Evolutionary conservation across 2,797 vertebrate species (phyloP).

Genomic region (Mastacembelus armatus): DNA sequence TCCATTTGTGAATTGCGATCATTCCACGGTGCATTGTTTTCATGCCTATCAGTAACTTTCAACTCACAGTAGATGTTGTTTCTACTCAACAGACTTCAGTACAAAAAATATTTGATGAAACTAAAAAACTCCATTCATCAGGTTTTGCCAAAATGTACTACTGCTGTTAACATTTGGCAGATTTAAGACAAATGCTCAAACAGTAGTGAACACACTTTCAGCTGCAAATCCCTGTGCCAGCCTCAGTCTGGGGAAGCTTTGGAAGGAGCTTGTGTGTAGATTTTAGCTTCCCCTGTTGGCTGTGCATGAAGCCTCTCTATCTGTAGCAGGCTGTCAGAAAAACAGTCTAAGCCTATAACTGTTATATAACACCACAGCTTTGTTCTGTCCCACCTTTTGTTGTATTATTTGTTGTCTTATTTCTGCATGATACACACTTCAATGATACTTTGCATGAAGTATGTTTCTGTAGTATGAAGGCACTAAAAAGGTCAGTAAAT

Average conservation of each 20-base stretch:
- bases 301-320: slow-evolving; percentile 12
- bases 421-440: not conserved
- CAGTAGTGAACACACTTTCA: slow-evolving; percentile 17
- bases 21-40: too few relatives aligned
- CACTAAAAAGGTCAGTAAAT: not conserved
- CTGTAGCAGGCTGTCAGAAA: too few relatives aligned
- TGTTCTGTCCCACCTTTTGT: slow-evolving; percentile 2
- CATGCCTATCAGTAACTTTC: too few relatives aligned
- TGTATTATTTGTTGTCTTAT: slow-evolving; percentile 1
- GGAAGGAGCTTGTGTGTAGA: slow-evolving; percentile 24
- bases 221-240: slow-evolving; percentile 22
- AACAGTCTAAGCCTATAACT: slow-evolving; percentile 1
- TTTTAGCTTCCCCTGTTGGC: slow-evolving; percentile 10
- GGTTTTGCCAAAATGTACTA: slow-evolving; percentile 5
- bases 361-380: slow-evolving; percentile 26
- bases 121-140: not conserved
- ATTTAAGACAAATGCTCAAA: slow-evolving; percentile 38
- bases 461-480: not conserved
- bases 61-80: too few relatives aligned
- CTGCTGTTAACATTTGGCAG: slow-evolving; percentile 13
- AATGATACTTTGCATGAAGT: not conserved
- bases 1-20: too few relatives aligned
- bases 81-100: too few relatives aligned
- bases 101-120: not conserved
- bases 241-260: slow-evolving; percentile 34